These are phyloP conservation scores for Platygyra sinensis DNA, from an alignment of 64 coral and sea anemone genomes.

Conservation along the genomic window DNA sequence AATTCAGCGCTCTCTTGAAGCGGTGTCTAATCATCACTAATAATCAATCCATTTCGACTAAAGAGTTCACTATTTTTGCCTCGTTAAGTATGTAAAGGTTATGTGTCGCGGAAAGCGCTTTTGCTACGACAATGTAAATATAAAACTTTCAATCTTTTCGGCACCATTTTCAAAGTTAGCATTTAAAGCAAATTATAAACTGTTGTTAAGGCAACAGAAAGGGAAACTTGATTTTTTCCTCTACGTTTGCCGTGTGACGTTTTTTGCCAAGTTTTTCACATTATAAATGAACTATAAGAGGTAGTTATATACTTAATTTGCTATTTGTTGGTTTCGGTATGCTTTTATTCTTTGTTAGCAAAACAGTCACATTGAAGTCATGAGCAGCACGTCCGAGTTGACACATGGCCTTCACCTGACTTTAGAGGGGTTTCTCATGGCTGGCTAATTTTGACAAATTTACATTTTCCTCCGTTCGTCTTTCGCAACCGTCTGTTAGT, in stretches of 20 bases:
- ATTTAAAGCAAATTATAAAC: background rate
- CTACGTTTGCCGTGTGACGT: background rate
- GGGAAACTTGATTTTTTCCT: background rate
- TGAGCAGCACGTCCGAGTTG: background rate
- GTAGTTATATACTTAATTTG: background rate
- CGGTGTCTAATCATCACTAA: conserved; percentile 7
- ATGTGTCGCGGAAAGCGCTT: background rate
- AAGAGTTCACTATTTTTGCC: conserved; percentile 33
- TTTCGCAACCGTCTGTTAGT: too few relatives aligned
- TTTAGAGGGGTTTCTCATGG: background rate
- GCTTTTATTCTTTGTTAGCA: background rate
- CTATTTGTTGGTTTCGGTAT: background rate
- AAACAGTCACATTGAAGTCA: background rate
- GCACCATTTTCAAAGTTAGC: background rate
- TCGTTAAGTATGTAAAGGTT: conserved; percentile 21
- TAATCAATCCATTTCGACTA: background rate
- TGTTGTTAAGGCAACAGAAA: background rate
- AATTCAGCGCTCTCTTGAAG: background rate
- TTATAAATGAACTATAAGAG: background rate
- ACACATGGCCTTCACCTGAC: background rate
- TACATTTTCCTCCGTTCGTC: too few relatives aligned
- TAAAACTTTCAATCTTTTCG: background rate
- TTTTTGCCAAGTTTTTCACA: background rate
- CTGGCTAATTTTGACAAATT: too few relatives aligned
- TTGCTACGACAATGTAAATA: background rate